Evolutionary conservation across 1,140 invertebrate genomes (phyloP), one percentile per base, ranked within the genome.

Genomic region (Manduca sexta): DNA sequence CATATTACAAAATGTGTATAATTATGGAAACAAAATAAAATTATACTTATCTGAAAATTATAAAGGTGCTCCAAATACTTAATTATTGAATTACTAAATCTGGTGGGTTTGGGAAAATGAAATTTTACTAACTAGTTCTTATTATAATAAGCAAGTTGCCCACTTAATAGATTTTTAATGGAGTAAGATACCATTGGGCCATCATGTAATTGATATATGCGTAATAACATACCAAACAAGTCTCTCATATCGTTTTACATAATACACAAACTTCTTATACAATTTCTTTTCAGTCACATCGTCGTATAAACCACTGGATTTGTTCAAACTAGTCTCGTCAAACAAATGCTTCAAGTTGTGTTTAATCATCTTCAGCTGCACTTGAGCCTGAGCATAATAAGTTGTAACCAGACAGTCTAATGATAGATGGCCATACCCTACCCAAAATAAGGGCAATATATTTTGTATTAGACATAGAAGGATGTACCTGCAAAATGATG

Each of bases 331-430:
- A 15, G 18, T 11, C 29, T 21, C 14, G 8, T 60, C 56, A n/a
- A 60, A 54, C 4, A 64, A 34, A 49, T 55, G 47, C 29, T 56
- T 41, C 34, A 64, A 49, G 38, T 60, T 53, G 34, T 52, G 17
- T 21, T 58, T 64, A 10, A 64, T 48, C 3, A 64, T 64, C 38
- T 55, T 55, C 42, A 64, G 16, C 31, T 64, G 57, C 1, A 49
- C 49, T 30, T 38, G 40, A 0, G 49, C 48, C 18, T 57, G 57
- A 0, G 49, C 42, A 33, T 55, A 64, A 40, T 57, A 57, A 8
- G 43, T 38, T 1, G 45, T 46, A 14, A 60, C 35, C n/a, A 49
- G 7, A 12, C 17, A 45, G 35, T 64, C 61, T n/a, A 64, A 8
- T 0, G 37, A 21, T 7, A 60, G 8, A 13, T 57, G 57, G 1